Evolutionary conservation across 2,797 vertebrate genomes (phyloP), one percentile per base, ranked within the genome.

Genomic region (Lagocephalus sceleratus): DNA sequence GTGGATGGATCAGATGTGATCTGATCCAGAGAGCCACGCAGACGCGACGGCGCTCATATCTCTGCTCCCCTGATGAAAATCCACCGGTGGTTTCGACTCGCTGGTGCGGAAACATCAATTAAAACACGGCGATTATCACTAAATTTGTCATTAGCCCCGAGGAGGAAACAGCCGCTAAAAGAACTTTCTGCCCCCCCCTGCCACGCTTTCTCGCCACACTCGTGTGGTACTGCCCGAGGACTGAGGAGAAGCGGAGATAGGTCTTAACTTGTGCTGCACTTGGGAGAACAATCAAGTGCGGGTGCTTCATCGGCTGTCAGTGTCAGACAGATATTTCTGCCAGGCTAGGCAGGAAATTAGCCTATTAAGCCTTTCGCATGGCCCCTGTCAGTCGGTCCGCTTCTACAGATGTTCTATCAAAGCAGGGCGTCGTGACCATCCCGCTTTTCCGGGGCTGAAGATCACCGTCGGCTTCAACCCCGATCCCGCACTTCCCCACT

Each of bases 341-440:
- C 75, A 88, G 92, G 85, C 88, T 61, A 75, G 88, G 88, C 90
- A 95, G 94, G 94, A 97, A 96, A 95, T 95, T 88, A 94, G 92
- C 91, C 92, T 94, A 94, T 96, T 94, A 95, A 93, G 88, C 84
- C 92, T 92, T 92, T 91, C 90, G 78, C 71, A 89, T 82, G 86
- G 74, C 81, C 73, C 81, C 82, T 84, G 83, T 91, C 92, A 82
- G 88, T 91, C 84, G 80, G 40, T 79, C 81, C 87, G 75, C 83
- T 88, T 85, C 89, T 92, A 89, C 90, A 93, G 91, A 92, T 91
- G 88, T 92, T 90, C 90, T 83, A 94, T 94, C 92, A 95, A 92
- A 94, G 91, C 88, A 90, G 92, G 90, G 90, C 91, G 86, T 90
- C 91, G 92, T 91, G 88, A 76, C 84, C 89, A 92, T 96, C 92